Percentiles rank a stretch among this genome's conserved stretches.
These are phyloP conservation scores for Parazoanthus atlanticus DNA, from an alignment of 92 coral and sea anemone genomes.

Conservation along the genomic window DNA sequence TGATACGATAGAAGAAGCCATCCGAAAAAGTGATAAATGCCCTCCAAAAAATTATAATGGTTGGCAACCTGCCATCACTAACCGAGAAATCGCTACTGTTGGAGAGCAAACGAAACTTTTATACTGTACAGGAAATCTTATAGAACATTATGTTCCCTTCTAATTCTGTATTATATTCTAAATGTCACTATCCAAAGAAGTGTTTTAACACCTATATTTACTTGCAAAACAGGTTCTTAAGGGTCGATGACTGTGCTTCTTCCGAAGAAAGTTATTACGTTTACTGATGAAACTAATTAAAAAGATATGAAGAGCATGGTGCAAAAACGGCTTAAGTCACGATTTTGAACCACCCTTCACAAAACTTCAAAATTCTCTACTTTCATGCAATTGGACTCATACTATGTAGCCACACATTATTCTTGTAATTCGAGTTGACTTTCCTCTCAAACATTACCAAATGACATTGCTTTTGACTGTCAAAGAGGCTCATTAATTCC, in stretches of 20 bases:
- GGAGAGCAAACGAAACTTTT: neutral
- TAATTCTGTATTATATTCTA: neutral
- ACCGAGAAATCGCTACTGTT: neutral
- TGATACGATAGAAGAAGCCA: neutral
- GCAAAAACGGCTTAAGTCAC: neutral
- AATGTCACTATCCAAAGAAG: constrained; percentile 5
- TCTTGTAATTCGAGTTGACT: no score
- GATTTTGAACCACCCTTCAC: no score
- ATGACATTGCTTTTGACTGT: neutral
- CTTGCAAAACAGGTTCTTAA: neutral
- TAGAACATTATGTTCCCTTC: neutral
- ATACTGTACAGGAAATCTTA: no score
- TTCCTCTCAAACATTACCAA: neutral
- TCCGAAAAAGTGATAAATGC: constrained; percentile 1
- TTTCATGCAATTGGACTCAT: no score
- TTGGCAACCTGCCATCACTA: constrained; percentile 9
- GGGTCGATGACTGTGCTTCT: neutral
- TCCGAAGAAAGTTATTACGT: constrained; percentile 5
- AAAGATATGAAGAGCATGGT: neutral
- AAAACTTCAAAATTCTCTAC: no score
- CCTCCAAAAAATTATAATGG: constrained; percentile 7
- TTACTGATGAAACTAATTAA: neutral
- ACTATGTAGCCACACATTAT: neutral
- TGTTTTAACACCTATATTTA: neutral
- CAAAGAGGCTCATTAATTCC: neutral